phyloP scores from a whole-genome alignment of 1,140 invertebrate species.

The Protaetia brevitarsis region DNA sequence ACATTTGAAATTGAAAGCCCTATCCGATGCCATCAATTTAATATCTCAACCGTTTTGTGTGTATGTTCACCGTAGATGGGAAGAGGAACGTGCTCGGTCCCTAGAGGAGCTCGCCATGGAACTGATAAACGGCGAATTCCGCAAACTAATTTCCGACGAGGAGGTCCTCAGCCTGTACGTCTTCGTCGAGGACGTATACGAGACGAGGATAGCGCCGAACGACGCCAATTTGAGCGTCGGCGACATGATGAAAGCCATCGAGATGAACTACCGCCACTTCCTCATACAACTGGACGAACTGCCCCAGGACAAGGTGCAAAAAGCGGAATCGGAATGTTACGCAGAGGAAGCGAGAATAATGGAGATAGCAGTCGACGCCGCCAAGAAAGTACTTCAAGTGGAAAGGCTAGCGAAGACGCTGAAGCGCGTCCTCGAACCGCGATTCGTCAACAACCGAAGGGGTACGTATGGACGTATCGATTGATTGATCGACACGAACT shows the following conservation, averaged over 20 bases:
- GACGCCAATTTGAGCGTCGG: conserved; percentile 54
- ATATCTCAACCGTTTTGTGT: too few relatives aligned
- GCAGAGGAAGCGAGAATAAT: conserved; percentile 56
- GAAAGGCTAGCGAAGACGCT: conserved; percentile 53
- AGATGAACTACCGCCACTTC: conserved; percentile 48
- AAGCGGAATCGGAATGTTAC: conserved; percentile 58
- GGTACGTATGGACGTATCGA: background rate
- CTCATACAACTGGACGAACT: conserved; percentile 57
- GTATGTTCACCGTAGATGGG: too few relatives aligned
- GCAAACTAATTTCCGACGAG: conserved; percentile 54
- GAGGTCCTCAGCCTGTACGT: conserved; percentile 57
- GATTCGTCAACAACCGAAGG: conserved; percentile 31
- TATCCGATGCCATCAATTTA: too few relatives aligned
- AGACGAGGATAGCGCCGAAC: conserved; percentile 57
- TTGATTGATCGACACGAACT: background rate
- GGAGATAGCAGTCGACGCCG: conserved; percentile 57
- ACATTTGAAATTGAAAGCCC: too few relatives aligned
- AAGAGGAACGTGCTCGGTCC: conserved; percentile 48
- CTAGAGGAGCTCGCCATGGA: conserved; percentile 50
- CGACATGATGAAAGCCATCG: conserved; percentile 60
- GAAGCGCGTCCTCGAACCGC: conserved; percentile 56
- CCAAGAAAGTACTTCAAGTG: conserved; percentile 56
- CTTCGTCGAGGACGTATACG: conserved; percentile 64
- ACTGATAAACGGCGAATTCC: conserved; percentile 51
- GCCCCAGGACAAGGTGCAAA: conserved; percentile 57